Evolutionary conservation across 2,888 invertebrate genomes (phyloP).

Genomic region (Patella caerulea): DNA sequence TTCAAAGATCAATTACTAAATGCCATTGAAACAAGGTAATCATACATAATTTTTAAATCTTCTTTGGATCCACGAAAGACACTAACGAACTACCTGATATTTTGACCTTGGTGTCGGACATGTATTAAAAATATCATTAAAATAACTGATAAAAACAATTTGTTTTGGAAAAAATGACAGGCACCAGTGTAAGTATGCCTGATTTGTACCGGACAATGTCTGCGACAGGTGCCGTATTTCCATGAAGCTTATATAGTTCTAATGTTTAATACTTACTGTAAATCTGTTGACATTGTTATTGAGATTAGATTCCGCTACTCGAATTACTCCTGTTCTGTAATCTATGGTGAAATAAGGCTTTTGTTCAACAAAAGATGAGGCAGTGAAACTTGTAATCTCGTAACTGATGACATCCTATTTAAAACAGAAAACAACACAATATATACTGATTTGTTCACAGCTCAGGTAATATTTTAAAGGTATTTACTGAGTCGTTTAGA

Average conservation of each 20-base stretch:
- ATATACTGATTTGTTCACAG: too few relatives aligned
- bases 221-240: neutral
- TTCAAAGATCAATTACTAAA: too few relatives aligned
- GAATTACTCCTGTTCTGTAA: conserved; percentile 51
- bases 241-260: neutral
- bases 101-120: too few relatives aligned
- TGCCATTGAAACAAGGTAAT: neutral
- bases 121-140: neutral
- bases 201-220: too few relatives aligned
- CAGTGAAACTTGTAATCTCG: conserved; percentile 40
- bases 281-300: conserved; percentile 41
- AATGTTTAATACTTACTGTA: conserved; percentile 35
- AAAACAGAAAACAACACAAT: too few relatives aligned
- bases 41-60: neutral
- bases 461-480: too few relatives aligned
- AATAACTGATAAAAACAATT: neutral
- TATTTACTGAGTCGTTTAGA: too few relatives aligned
- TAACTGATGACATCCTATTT: conserved; percentile 51
- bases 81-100: neutral
- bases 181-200: too few relatives aligned
- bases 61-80: neutral
- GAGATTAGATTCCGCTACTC: conserved; percentile 43
- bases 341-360: conserved; percentile 60
- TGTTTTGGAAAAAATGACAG: neutral
- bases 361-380: conserved; percentile 24